Conservation (phyloP, 2,888 invertebrate genomes). For the Phaedon cochleariae region DNA sequence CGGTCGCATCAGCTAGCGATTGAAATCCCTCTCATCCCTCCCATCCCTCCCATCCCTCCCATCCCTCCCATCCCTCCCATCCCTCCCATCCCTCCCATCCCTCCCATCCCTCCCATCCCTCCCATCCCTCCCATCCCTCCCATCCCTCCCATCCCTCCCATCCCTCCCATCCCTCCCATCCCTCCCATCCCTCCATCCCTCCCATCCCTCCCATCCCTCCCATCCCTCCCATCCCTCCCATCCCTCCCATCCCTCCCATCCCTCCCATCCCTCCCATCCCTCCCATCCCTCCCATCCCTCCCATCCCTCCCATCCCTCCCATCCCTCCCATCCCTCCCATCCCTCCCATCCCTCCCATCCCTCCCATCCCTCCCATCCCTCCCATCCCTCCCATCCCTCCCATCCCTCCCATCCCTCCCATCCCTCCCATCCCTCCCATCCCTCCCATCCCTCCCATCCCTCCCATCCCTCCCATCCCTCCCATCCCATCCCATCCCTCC, state of each 20-base stretch:
- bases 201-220: neutral
- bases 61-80: neutral
- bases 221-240: neutral
- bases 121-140: neutral
- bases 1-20: no score
- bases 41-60: neutral
- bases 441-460: neutral
- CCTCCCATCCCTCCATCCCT: no score
- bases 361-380: neutral
- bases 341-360: neutral
- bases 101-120: slow-evolving; percentile 1
- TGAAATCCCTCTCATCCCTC: no score
- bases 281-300: neutral
- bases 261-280: neutral
- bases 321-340: neutral
- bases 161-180: neutral
- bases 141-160: neutral
- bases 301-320: neutral
- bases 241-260: neutral
- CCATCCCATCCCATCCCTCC: neutral
- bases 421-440: neutral
- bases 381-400: neutral
- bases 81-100: slow-evolving; percentile 3
- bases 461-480: neutral
- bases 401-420: neutral